Conservation (phyloP, 2,888 invertebrate species). For the Neria commutata region DNA sequence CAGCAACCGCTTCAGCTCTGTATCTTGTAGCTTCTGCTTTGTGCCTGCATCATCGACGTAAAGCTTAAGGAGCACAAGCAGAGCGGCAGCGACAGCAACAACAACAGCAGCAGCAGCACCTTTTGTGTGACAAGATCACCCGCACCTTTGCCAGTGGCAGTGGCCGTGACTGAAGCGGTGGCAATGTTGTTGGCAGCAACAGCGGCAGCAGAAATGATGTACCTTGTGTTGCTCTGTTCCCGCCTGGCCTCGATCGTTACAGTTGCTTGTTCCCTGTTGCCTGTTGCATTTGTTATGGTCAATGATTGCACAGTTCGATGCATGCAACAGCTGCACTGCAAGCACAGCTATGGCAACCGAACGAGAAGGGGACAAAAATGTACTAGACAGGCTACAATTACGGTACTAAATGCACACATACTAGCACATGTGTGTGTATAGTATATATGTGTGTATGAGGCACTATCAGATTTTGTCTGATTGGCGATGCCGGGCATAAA, state of each 20-base stretch:
- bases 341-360: neutral
- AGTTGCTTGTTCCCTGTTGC: neutral
- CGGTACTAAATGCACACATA: too few relatives aligned
- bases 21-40: too few relatives aligned
- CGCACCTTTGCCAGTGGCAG: constrained; percentile 1
- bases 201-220: neutral
- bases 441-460: too few relatives aligned
- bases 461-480: too few relatives aligned
- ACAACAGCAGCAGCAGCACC: neutral
- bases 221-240: constrained; percentile 13
- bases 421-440: too few relatives aligned
- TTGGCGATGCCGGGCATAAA: too few relatives aligned
- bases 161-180: neutral
- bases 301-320: neutral
- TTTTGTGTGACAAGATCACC: constrained; percentile 7
- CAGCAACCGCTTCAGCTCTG: neutral
- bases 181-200: neutral
- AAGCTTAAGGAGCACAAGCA: too few relatives aligned
- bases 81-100: neutral
- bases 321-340: constrained; percentile 29
- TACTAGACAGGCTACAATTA: constrained; percentile 9
- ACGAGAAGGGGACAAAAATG: neutral
- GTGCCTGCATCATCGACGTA: too few relatives aligned
- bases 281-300: neutral
- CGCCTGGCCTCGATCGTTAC: constrained; percentile 17